Evolutionary conservation across 2,888 invertebrate species (phyloP).

Genomic region (Cheilosia impressa): DNA sequence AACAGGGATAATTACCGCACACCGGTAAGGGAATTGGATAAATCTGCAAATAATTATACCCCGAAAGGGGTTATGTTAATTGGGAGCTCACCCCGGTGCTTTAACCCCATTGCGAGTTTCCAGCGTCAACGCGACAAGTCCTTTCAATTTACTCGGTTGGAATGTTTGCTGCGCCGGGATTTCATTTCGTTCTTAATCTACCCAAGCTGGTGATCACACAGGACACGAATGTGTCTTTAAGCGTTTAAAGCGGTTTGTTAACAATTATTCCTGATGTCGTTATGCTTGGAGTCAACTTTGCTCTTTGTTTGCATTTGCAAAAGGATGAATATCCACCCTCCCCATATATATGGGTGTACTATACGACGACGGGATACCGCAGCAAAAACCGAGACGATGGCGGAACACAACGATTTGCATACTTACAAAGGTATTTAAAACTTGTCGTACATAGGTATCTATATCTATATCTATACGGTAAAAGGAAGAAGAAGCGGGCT

Average conservation of each 20-base stretch:
- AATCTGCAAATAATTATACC: conserved; percentile 75
- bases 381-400: conserved; percentile 45
- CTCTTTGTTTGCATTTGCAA: conserved; percentile 62
- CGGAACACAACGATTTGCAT: conserved; percentile 69
- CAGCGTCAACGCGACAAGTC: conserved; percentile 31
- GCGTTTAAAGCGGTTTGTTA: conserved; percentile 74
- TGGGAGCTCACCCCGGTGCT: conserved; percentile 65
- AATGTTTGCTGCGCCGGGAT: conserved; percentile 62
- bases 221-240: conserved; percentile 68
- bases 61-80: conserved; percentile 69
- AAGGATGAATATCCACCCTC: conserved; percentile 58
- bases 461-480: background rate
- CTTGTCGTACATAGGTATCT: conserved; percentile 26
- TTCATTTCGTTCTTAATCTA: conserved; percentile 45
- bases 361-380: background rate
- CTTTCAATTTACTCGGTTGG: conserved; percentile 66
- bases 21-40: conserved; percentile 66
- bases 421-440: conserved; percentile 60
- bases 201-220: conserved; percentile 26
- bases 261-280: conserved; percentile 74
- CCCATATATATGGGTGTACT: background rate
- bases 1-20: conserved; percentile 67
- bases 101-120: conserved; percentile 71
- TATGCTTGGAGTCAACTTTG: conserved; percentile 68
- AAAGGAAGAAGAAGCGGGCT: background rate